Evolutionary conservation across 2,888 invertebrate genomes (phyloP).

Genomic region (Antheraea yamamai): DNA sequence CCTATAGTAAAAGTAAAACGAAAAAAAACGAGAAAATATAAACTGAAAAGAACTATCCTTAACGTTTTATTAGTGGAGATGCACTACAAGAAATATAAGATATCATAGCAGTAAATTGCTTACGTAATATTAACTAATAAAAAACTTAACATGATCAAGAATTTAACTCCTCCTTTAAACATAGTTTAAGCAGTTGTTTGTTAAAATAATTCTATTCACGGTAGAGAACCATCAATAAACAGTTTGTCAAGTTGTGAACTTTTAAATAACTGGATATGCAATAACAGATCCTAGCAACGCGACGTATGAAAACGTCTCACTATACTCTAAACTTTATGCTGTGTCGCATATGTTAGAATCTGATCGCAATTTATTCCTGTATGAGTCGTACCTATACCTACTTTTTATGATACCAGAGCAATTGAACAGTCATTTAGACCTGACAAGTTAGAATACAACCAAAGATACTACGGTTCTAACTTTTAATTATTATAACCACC

Average conservation of each 20-base stretch:
- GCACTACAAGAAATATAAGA: not conserved
- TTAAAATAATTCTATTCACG: not conserved
- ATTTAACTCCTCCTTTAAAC: not conserved
- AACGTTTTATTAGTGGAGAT: not conserved
- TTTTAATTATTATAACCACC: too few species aligned
- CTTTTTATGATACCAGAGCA: not conserved
- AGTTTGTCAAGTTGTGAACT: not conserved
- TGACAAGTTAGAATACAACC: too few species aligned
- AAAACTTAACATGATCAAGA: not conserved
- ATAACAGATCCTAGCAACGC: not conserved
- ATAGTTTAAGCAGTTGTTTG: not conserved
- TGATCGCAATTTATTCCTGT: not conserved
- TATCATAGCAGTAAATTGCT: not conserved
- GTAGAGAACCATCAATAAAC: not conserved
- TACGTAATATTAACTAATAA: not conserved
- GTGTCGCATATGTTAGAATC: not conserved
- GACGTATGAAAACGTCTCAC: not conserved
- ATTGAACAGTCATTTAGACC: too few species aligned
- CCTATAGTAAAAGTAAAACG: not conserved
- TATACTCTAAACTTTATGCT: not conserved
- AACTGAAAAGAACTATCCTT: not conserved
- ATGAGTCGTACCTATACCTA: not conserved
- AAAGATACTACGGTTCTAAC: too few species aligned
- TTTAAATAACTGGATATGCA: not conserved
- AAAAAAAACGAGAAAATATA: not conserved